A percentile compares a stretch with the other conserved stretches of the same genome.
Evolutionary conservation across 2,797 vertebrate genomes (phyloP).

Genomic region (Halcyon chelicuti): DNA sequence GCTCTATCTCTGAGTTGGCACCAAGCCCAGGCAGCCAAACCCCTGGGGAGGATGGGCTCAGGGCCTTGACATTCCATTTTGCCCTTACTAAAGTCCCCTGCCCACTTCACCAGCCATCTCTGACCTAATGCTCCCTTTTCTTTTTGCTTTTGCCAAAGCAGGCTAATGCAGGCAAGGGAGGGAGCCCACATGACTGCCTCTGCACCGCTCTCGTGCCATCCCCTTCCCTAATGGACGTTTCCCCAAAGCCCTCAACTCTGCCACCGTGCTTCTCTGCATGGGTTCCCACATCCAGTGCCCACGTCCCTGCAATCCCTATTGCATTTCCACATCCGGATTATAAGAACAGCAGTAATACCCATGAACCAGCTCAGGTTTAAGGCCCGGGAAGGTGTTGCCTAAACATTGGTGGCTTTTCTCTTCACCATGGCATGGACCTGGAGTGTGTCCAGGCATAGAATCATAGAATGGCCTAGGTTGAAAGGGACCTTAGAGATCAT

Average conservation of each 20-base stretch:
- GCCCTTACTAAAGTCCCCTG: neutral
- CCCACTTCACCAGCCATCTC: neutral
- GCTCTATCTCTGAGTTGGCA: neutral
- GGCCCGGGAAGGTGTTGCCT: neutral
- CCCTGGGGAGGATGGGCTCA: neutral
- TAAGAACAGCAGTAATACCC: neutral
- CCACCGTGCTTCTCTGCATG: neutral
- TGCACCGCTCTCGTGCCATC: rapidly evolving
- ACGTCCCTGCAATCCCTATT: neutral
- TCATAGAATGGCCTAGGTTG: no score
- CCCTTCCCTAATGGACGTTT: neutral
- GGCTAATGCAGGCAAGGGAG: neutral
- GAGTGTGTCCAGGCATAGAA: neutral
- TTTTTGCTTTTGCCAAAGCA: neutral
- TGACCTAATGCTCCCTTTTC: neutral
- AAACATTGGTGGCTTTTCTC: neutral
- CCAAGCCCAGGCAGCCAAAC: neutral
- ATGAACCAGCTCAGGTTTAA: neutral
- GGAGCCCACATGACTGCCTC: neutral
- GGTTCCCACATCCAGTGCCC: neutral
- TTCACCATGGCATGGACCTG: neutral
- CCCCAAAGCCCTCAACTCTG: neutral
- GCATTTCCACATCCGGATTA: neutral
- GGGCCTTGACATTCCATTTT: neutral
- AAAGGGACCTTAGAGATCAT: no score